Conservation (phyloP, 2,797 vertebrate genomes). For the Orientallactaga sibirica region DNA sequence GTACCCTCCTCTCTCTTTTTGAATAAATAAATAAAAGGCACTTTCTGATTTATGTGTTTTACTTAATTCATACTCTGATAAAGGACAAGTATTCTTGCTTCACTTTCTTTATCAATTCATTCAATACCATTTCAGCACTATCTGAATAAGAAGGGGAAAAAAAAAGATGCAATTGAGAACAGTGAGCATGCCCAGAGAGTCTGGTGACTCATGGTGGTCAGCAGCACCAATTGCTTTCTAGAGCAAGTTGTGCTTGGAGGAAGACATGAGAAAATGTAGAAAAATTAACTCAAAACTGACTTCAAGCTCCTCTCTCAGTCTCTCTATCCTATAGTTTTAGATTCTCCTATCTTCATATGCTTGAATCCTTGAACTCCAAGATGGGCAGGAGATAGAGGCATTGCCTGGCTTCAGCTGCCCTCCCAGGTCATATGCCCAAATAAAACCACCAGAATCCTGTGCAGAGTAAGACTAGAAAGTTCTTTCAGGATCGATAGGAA, state of each 20-base stretch:
- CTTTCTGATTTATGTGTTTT: constrained; percentile 21
- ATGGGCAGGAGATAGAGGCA: not conserved
- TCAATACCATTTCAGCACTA: not conserved
- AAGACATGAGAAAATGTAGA: not conserved
- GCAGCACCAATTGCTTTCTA: not conserved
- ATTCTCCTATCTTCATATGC: not conserved
- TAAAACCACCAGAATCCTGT: not conserved
- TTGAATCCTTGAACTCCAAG: not conserved
- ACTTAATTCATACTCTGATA: not conserved
- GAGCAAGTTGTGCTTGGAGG: not conserved
- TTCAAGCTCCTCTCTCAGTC: not conserved
- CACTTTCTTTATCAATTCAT: not conserved
- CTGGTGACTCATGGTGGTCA: not conserved
- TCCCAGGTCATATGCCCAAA: not conserved
- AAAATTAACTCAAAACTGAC: not conserved
- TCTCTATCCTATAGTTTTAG: not conserved
- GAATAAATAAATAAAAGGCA: not conserved
- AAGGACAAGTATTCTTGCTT: not conserved
- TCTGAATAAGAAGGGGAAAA: not conserved
- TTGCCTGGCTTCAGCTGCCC: not conserved
- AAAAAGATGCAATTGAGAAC: too few relatives aligned
- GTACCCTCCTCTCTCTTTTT: not conserved
- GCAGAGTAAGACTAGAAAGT: not conserved
- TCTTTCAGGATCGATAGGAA: not conserved
- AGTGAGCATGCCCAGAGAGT: not conserved